Percentiles rank a stretch among this genome's conserved stretches.
phyloP scores from a whole-genome alignment of 2,113 vertebrate species.

The Erythrocercus mccallii region DNA sequence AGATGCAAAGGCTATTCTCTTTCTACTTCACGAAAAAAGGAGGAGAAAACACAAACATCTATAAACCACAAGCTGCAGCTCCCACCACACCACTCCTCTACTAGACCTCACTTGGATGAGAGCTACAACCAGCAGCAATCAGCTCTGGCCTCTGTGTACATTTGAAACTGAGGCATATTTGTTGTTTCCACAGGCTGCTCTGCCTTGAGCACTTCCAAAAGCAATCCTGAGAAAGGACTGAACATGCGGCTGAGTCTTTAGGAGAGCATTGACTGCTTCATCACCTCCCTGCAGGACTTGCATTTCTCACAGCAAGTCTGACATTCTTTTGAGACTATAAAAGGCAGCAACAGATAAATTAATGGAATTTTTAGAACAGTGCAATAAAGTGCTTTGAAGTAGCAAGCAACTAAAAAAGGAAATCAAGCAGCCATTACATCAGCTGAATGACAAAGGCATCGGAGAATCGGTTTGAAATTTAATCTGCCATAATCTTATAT shows the following conservation, averaged over 20 bases:
- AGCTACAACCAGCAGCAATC: background rate
- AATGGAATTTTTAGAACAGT: background rate
- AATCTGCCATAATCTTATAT: background rate
- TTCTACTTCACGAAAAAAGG: background rate
- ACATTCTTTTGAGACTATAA: background rate
- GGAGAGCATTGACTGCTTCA: background rate
- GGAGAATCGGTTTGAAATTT: background rate
- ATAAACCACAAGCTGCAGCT: background rate
- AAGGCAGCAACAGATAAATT: slow-evolving; percentile 20
- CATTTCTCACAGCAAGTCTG: background rate
- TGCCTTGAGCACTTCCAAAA: background rate
- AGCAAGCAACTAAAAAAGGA: slow-evolving; percentile 25
- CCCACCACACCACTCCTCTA: background rate
- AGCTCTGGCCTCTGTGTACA: background rate
- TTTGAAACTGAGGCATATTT: background rate
- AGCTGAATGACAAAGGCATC: background rate
- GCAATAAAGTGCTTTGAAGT: background rate
- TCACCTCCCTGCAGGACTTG: background rate
- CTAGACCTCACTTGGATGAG: background rate
- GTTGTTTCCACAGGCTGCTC: background rate
- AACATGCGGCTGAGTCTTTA: background rate
- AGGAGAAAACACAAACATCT: background rate
- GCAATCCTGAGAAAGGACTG: background rate
- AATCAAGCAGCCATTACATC: background rate
- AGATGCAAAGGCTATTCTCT: background rate